Conservation (phyloP, 1,140 invertebrate genomes). For the Triops longicaudatus region DNA sequence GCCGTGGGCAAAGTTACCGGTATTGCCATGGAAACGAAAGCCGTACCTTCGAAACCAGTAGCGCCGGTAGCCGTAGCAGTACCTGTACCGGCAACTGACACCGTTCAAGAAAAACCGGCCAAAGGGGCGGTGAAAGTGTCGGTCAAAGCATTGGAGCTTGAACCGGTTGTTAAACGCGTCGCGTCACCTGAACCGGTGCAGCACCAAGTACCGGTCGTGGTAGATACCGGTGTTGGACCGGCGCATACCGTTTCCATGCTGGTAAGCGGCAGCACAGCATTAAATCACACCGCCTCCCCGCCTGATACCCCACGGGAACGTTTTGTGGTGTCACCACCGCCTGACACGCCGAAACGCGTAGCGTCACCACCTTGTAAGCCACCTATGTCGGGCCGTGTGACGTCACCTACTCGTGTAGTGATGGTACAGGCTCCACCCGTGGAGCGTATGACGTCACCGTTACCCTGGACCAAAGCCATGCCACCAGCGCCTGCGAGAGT, state of each 20-base stretch:
- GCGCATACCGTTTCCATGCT: slow-evolving; percentile 32
- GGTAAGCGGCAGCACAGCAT: slow-evolving; percentile 29
- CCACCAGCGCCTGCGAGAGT: slow-evolving; percentile 22
- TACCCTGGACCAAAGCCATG: background rate
- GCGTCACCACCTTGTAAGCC: background rate
- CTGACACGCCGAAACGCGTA: background rate
- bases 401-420: slow-evolving; percentile 16
- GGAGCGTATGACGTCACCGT: slow-evolving; percentile 19
- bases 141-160: background rate
- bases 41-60: background rate
- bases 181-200: background rate
- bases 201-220: slow-evolving; percentile 27
- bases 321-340: background rate
- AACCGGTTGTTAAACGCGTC: background rate
- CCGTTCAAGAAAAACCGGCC: background rate
- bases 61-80: background rate
- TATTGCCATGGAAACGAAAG: slow-evolving; percentile 26
- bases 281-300: background rate
- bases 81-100: background rate
- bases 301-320: slow-evolving; percentile 22
- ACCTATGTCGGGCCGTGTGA: slow-evolving; percentile 13
- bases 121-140: background rate
- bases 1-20: slow-evolving; percentile 25
- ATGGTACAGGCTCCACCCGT: background rate
- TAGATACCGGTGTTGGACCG: slow-evolving; percentile 31